Evolutionary conservation across 1,140 invertebrate species (phyloP), one percentile per base, ranked within the genome.

Genomic region (Pteromalus puparum): DNA sequence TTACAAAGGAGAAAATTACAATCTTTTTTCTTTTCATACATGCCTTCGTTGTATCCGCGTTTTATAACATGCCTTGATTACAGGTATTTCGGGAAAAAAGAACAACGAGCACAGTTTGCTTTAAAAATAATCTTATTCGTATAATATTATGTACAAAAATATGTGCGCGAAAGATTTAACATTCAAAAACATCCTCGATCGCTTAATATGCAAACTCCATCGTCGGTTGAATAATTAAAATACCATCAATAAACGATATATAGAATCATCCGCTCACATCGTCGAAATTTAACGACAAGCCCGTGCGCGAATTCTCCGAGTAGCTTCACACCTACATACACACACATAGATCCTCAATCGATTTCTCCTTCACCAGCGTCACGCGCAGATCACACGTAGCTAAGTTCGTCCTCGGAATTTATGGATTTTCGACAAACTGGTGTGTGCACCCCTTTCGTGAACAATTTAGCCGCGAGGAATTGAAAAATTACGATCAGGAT

Each of bases 401-500:
- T n/a, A n/a, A n/a, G 15, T 65, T 42, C 61, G 77, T 42, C 42
- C 34, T 5, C 26, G 15, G 30, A 38, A 67, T 26, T 65, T 78
- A 78, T 67, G 24, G 61, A 78, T 67, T 78, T 70, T 10, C 65
- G 6, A 12, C 34, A 46, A 80, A 80, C 65, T 21, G 48, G 12
- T 13, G 21, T 2, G 67, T 9, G 67, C n/a, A 6, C 12, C 53
- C 12, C 74, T 76, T 21, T 48, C 38, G 30, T 7, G 30, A 18
- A 15, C 38, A 48, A 26, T 48, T 75, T 48, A 48, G n/a, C 73
- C 34, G 2, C 18, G 42, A 28, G 6, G 10, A 75, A 75, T 74
- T 82, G 81, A 82, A 75, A 75, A 75, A 75, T 82, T 82, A 75
- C 18, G 68, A 75, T 42, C 67, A 18, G 21, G 48, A 30, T 48